A percentile compares a stretch with the other conserved stretches of the same genome.
phyloP scores from a whole-genome alignment of 2,888 invertebrate species.

The Sphecodes monilicornis region DNA sequence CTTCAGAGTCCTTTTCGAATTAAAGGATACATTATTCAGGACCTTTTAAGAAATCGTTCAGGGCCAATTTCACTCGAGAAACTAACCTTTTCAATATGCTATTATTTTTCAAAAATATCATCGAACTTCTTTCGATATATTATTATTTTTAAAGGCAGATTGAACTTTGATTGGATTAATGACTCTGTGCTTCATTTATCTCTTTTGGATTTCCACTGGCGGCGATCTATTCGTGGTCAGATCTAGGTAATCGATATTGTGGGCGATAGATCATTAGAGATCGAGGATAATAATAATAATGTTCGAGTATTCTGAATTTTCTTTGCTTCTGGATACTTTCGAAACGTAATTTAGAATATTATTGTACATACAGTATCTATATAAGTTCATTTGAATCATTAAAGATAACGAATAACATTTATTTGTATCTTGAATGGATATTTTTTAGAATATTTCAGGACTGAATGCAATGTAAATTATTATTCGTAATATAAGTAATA shows the following conservation, averaged over 20 bases:
- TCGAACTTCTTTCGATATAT: no score
- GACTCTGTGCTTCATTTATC: not conserved
- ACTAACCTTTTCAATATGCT: no score
- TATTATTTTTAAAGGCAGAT: not conserved
- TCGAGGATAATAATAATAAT: not conserved
- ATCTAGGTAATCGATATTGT: not conserved
- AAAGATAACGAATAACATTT: not conserved
- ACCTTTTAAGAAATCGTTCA: not conserved
- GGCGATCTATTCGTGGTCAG: not conserved
- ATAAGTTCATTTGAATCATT: not conserved
- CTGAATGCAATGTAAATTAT: not conserved
- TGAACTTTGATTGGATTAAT: constrained; percentile 6
- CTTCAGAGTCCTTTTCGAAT: not conserved
- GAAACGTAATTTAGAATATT: not conserved
- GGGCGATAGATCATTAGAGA: not conserved
- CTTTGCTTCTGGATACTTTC: not conserved
- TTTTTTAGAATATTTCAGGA: not conserved
- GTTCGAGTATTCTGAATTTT: not conserved
- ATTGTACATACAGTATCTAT: not conserved
- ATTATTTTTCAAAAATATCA: no score
- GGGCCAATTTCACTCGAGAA: no score
- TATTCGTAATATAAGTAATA: not conserved
- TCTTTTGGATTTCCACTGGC: not conserved
- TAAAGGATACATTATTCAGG: not conserved
- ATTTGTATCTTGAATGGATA: not conserved